phyloP scores from a whole-genome alignment of 2,113 vertebrate species.

The Sebastes fasciatus region DNA sequence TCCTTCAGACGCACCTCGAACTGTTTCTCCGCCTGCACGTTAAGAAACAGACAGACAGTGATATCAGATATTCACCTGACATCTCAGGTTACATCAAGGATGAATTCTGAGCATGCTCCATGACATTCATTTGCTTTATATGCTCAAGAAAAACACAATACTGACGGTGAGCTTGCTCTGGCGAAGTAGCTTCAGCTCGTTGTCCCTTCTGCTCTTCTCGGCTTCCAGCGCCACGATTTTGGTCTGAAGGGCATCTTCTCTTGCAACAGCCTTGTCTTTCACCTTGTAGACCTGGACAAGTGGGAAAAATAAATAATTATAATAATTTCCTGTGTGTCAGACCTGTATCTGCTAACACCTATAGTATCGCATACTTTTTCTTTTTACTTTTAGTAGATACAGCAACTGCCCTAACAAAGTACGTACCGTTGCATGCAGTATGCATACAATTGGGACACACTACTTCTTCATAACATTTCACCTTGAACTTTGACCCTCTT shows the following conservation, averaged over 20 bases:
- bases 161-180: slow-evolving; percentile 77
- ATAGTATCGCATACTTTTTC: no score
- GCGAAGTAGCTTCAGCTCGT: slow-evolving; percentile 84
- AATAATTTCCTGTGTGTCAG: neutral
- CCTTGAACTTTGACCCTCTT: no score
- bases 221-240: slow-evolving; percentile 87
- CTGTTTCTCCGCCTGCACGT: slow-evolving; percentile 84
- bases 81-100: neutral
- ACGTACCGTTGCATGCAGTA: no score
- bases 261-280: slow-evolving; percentile 77
- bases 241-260: slow-evolving; percentile 83
- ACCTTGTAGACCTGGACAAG: slow-evolving; percentile 86
- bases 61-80: neutral
- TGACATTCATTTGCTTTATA: neutral
- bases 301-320: slow-evolving; percentile 23
- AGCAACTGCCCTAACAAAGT: no score
- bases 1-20: slow-evolving; percentile 87
- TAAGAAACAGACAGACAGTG: slow-evolving; percentile 15
- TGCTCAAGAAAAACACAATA: neutral
- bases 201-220: slow-evolving; percentile 84
- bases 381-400: no score
- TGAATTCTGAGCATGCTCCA: neutral
- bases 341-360: neutral
- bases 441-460: no score
- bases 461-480: no score